phyloP scores from a whole-genome alignment of 2,888 invertebrate genomes.

The Euzetes globulus region DNA sequence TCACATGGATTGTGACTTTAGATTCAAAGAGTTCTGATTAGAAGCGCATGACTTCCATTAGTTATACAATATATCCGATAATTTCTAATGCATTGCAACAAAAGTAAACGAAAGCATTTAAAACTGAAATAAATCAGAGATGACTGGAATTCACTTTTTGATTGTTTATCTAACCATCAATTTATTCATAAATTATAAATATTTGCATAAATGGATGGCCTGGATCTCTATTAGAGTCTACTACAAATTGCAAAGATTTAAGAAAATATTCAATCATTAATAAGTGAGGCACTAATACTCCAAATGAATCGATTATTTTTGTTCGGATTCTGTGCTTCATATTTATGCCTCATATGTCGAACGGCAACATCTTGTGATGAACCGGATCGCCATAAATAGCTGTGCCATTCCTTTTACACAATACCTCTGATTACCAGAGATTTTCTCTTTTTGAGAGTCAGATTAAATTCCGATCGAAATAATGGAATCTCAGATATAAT shows the following conservation, averaged over 20 bases:
- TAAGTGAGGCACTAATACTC: not conserved
- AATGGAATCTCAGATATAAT: not conserved
- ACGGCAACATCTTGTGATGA: slow-evolving; percentile 4
- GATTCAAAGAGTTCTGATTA: too few species aligned
- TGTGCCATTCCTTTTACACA: not conserved
- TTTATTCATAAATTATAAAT: slow-evolving; percentile 16
- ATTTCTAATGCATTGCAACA: not conserved
- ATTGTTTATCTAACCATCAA: slow-evolving; percentile 17
- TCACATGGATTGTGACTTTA: too few species aligned
- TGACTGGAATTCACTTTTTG: slow-evolving; percentile 9
- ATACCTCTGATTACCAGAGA: not conserved
- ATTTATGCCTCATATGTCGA: not conserved
- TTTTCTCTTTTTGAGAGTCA: not conserved
- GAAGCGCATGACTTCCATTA: too few species aligned
- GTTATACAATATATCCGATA: not conserved
- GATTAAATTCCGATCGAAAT: not conserved
- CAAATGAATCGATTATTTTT: slow-evolving; percentile 10
- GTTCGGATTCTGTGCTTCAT: not conserved
- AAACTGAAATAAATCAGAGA: not conserved
- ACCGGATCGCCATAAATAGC: not conserved
- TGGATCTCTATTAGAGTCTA: not conserved
- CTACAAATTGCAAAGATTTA: not conserved
- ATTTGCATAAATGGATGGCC: not conserved
- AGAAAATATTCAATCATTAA: slow-evolving; percentile 4
- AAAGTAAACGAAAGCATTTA: not conserved